These are phyloP conservation scores for Sympetrum striolatum DNA, from an alignment of 2,888 invertebrate species.

Conservation along the genomic window DNA sequence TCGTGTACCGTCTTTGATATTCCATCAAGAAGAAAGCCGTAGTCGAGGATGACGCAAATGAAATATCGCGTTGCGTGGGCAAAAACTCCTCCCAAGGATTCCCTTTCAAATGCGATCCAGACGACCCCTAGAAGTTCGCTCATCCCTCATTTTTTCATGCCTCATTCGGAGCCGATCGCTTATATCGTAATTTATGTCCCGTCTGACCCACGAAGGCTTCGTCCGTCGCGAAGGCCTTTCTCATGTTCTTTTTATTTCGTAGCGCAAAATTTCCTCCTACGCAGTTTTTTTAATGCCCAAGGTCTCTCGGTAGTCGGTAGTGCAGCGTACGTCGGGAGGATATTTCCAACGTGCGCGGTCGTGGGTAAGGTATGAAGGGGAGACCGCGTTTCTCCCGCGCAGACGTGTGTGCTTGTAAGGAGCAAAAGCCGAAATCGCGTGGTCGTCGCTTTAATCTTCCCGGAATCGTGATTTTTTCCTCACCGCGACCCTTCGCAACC, in stretches of 20 bases:
- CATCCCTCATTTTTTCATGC: background rate
- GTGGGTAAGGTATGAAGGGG: background rate
- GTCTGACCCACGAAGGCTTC: background rate
- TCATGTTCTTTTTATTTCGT: background rate
- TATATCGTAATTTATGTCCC: conserved; percentile 11
- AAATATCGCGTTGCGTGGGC: background rate
- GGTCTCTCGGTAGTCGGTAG: background rate
- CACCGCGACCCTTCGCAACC: background rate
- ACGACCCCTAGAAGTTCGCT: background rate
- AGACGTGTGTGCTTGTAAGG: background rate
- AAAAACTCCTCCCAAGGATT: background rate
- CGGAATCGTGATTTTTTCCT: background rate
- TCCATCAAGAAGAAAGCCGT: background rate
- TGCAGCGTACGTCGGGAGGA: background rate
- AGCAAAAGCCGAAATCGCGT: background rate
- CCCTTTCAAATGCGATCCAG: background rate
- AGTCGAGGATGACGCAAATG: conserved; percentile 10
- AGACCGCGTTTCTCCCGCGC: background rate
- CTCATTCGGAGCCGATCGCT: background rate
- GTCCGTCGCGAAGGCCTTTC: background rate
- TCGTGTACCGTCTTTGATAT: no score
- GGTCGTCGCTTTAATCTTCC: conserved; percentile 30
- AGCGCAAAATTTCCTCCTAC: background rate
- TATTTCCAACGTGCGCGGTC: background rate
- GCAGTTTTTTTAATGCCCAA: background rate